Conservation (phyloP, 2,888 invertebrate genomes). For the Diarsia rubi region DNA sequence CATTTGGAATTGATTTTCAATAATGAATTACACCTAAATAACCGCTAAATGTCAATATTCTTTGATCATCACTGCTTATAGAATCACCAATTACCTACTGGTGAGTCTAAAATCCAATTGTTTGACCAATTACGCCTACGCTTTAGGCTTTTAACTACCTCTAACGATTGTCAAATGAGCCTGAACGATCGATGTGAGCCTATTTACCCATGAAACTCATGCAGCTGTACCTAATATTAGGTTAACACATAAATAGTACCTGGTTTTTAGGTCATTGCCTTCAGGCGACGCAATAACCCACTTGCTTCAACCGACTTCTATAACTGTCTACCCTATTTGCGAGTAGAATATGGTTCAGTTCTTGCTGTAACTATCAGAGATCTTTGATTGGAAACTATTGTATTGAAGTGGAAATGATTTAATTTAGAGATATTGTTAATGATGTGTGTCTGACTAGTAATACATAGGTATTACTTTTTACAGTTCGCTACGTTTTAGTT, state of each 20-base stretch:
- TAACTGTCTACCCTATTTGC: slow-evolving; percentile 32
- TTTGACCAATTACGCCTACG: slow-evolving; percentile 15
- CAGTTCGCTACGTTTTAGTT: not conserved
- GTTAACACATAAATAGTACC: slow-evolving; percentile 54
- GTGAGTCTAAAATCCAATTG: not conserved
- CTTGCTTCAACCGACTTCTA: slow-evolving; percentile 43
- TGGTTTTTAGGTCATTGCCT: slow-evolving; percentile 59
- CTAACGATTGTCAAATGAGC: slow-evolving; percentile 42
- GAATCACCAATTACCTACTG: not conserved
- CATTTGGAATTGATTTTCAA: not conserved
- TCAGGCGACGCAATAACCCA: slow-evolving; percentile 52
- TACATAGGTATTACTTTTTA: not conserved
- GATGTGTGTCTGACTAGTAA: not conserved
- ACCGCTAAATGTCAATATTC: not conserved
- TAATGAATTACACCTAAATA: not conserved
- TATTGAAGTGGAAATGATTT: slow-evolving; percentile 13
- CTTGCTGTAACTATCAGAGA: slow-evolving; percentile 32
- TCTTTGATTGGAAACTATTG: slow-evolving; percentile 28
- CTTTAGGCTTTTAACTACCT: slow-evolving; percentile 18
- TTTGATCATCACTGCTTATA: slow-evolving; percentile 12
- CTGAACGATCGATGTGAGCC: slow-evolving; percentile 35
- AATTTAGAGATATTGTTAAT: not conserved
- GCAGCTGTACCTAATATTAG: slow-evolving; percentile 57
- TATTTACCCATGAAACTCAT: slow-evolving; percentile 59
- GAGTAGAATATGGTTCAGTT: slow-evolving; percentile 24